Percentiles rank a stretch among this genome's conserved stretches.
Evolutionary conservation across 2,113 vertebrate species (phyloP).

Genomic region (Lamprologus callipterus): DNA sequence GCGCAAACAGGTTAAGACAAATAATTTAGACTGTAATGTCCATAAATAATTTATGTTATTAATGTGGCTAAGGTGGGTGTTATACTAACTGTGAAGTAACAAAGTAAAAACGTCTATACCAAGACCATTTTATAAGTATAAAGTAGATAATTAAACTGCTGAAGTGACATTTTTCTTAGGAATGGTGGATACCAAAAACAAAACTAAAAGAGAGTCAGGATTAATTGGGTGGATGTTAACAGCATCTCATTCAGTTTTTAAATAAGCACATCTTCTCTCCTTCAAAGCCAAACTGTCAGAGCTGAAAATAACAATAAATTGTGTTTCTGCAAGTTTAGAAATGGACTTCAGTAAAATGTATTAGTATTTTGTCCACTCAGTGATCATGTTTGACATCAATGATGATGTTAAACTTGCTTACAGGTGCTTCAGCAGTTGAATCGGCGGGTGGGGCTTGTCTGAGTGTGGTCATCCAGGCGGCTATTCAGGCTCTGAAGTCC

Average conservation of each 20-base stretch:
- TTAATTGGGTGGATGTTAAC: not conserved
- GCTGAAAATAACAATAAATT: not conserved
- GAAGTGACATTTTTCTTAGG: not conserved
- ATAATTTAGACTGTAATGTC: not conserved
- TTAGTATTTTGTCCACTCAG: not conserved
- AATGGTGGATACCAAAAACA: not conserved
- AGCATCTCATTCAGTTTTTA: not conserved
- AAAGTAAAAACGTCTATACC: not conserved
- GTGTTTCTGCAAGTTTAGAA: not conserved
- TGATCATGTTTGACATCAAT: not conserved
- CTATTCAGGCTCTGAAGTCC: conserved; percentile 80
- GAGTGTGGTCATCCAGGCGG: conserved; percentile 67
- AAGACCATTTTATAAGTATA: not conserved
- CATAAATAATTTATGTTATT: not conserved
- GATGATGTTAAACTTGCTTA: not conserved
- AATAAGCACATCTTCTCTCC: not conserved
- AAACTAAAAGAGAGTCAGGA: not conserved
- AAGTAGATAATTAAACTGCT: not conserved
- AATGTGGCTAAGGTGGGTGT: not conserved
- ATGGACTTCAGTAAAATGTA: not conserved
- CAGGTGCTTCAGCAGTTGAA: not conserved
- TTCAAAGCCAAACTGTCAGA: not conserved
- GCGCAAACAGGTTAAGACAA: not conserved
- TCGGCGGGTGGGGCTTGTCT: not conserved
- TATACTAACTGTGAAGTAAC: not conserved